Base-by-base conservation (phyloP, 2,113 vertebrate genomes). In the Cheilinus undulatus region DNA sequence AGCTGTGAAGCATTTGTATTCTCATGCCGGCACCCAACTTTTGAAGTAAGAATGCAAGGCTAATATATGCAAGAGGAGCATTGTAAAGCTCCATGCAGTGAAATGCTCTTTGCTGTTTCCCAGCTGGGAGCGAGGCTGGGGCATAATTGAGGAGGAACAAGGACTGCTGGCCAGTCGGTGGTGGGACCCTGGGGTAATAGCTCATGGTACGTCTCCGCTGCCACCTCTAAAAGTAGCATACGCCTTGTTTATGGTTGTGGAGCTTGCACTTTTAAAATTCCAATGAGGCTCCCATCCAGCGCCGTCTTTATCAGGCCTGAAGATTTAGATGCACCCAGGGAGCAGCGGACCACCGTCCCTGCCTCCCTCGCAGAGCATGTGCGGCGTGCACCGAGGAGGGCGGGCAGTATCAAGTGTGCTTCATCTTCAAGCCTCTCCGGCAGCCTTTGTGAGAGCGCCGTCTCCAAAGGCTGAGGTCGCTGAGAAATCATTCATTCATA, bases 211-310 rank as follows among this genome's bases (percentile, higher is more conserved):
- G 58, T 61, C 67, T 76, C 76, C 65, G 20, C 74, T 52, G 68
- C 83, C 67, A 64, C 57, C 81, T 60, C 84, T 78, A 69, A 84
- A 87, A 84, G 73, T 59, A 72, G 58, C 73, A 69, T 40, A 12
- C 10, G 36, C 30, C 62, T 82, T 83, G 84, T 91, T 90, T 88
- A 83, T 59, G 64, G 76, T 42, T 76, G 77, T 65, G 52, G 53
- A 60, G 51, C 56, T 70, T 73, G 53, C 49, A 43, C 69, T 76
- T 91, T 90, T 89, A 71, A 83, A 88, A 91, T 91, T 88, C 86
- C 85, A 80, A 76, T 69, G 76, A 86, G 82, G 76, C 81, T n/a
- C 27, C 30, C 51, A 57, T 69, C 32, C 50, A 27, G 50, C 51
- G 19, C 28, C 7, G 71, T 86, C 82, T 89, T 84, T 69, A 87